Evolutionary conservation across 2,888 invertebrate species (phyloP).

Genomic region (Aphodius sticticus): DNA sequence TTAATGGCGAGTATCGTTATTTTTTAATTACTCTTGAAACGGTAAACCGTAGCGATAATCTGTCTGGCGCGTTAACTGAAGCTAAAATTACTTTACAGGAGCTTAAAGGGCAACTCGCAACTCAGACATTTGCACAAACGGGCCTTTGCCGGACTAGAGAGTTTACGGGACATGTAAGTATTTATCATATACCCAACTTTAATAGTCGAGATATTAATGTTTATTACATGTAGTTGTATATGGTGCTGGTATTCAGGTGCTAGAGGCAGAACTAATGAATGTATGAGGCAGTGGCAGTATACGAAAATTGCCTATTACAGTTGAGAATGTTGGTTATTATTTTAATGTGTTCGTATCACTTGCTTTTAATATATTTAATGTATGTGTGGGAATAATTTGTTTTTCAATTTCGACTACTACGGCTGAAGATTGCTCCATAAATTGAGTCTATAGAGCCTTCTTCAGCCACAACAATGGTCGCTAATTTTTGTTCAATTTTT

Average conservation of each 20-base stretch:
- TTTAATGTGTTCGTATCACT: too few species aligned
- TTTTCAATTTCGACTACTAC: too few species aligned
- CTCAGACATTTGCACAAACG: conserved; percentile 69
- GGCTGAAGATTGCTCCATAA: too few species aligned
- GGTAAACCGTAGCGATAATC: not conserved
- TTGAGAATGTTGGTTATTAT: too few species aligned
- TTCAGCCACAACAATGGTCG: too few species aligned
- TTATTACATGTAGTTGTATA: not conserved
- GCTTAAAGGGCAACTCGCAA: conserved; percentile 75
- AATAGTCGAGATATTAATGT: conserved; percentile 5
- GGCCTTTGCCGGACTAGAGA: conserved; percentile 74
- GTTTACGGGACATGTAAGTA: conserved; percentile 76
- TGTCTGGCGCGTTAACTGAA: not conserved
- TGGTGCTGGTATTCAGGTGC: not conserved
- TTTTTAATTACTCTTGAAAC: not conserved
- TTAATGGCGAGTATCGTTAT: not conserved
- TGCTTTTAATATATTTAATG: too few species aligned
- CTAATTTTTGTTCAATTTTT: too few species aligned
- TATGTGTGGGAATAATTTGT: too few species aligned
- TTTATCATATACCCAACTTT: conserved; percentile 4
- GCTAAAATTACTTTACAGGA: conserved; percentile 62
- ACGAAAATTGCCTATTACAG: too few species aligned
- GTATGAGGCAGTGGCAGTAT: too few species aligned
- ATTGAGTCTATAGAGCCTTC: too few species aligned
- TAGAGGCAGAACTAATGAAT: too few species aligned